Evolutionary conservation across 2,113 vertebrate species (phyloP).

Genomic region (Syngnathoides biaculeatus): DNA sequence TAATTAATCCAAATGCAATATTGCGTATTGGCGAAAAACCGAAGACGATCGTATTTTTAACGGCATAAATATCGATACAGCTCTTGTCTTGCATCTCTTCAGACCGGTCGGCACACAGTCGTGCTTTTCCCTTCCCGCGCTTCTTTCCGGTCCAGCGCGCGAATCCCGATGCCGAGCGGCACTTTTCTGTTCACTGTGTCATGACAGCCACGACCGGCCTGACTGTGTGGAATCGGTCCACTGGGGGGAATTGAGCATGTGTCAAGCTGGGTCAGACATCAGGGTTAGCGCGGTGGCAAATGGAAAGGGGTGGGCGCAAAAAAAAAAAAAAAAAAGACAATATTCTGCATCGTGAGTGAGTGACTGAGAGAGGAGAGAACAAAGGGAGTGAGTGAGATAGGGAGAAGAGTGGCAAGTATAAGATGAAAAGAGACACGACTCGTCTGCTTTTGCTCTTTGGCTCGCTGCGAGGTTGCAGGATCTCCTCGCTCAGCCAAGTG

Average conservation of each 20-base stretch:
- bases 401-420: conserved; percentile 48
- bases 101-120: neutral
- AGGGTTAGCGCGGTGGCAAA: conserved; percentile 12
- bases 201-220: conserved; percentile 24
- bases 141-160: conserved; percentile 10
- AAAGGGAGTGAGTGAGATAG: conserved; percentile 36
- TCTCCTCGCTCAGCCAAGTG: conserved; percentile 72
- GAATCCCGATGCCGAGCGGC: conserved; percentile 43
- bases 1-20: too few relatives aligned
- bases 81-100: neutral
- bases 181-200: conserved; percentile 46
- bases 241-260: conserved; percentile 47
- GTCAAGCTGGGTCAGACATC: conserved; percentile 50
- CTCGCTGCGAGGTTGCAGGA: conserved; percentile 66
- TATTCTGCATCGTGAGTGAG: conserved; percentile 12
- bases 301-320: neutral
- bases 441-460: conserved; percentile 64
- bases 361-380: conserved; percentile 42
- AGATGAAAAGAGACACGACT: conserved; percentile 63
- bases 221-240: conserved; percentile 53
- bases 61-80: neutral
- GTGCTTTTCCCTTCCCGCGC: neutral
- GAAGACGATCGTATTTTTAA: neutral
- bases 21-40: neutral
- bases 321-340: conserved; percentile 13